These are phyloP conservation scores for Ridgeia piscesae DNA, from an alignment of 1,140 invertebrate species.

Conservation along the genomic window DNA sequence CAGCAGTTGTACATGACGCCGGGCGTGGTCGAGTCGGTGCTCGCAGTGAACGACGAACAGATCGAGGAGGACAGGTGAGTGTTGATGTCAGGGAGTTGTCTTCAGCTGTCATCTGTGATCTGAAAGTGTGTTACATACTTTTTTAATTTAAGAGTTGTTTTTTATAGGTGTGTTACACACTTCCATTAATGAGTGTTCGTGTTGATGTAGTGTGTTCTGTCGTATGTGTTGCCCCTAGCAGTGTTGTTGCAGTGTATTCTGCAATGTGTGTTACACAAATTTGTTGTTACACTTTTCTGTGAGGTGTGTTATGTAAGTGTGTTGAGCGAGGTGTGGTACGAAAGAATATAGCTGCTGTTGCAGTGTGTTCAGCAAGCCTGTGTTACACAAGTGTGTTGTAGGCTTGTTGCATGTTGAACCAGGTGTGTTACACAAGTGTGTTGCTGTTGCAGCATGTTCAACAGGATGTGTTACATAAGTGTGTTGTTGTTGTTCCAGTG, in stretches of 20 bases:
- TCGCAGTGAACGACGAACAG: conserved; percentile 40
- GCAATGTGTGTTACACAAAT: not conserved
- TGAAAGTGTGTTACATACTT: not conserved
- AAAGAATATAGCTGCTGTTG: conserved; percentile 54
- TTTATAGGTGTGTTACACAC: conserved; percentile 53
- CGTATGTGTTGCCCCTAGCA: not conserved
- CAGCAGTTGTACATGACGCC: conserved; percentile 58
- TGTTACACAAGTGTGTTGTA: not conserved
- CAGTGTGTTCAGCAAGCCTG: conserved; percentile 35
- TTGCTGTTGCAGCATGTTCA: conserved; percentile 16
- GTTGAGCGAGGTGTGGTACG: conserved; percentile 54
- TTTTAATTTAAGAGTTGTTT: conserved; percentile 51
- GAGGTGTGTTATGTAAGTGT: conserved; percentile 55
- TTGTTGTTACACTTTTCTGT: conserved; percentile 47
- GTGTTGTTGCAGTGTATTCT: conserved; percentile 2
- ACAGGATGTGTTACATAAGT: not conserved
- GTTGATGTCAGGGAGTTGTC: not conserved
- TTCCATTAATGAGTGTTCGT: conserved; percentile 39
- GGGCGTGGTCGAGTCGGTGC: conserved; percentile 50
- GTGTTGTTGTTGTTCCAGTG: conserved; percentile 39
- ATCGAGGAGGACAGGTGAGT: conserved; percentile 53
- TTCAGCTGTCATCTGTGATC: too few species aligned
- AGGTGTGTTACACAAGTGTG: not conserved
- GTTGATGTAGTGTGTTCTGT: conserved; percentile 44
- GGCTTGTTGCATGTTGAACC: not conserved